phyloP scores from a whole-genome alignment of 2,888 invertebrate genomes.

The Blastobasis lacticolella region DNA sequence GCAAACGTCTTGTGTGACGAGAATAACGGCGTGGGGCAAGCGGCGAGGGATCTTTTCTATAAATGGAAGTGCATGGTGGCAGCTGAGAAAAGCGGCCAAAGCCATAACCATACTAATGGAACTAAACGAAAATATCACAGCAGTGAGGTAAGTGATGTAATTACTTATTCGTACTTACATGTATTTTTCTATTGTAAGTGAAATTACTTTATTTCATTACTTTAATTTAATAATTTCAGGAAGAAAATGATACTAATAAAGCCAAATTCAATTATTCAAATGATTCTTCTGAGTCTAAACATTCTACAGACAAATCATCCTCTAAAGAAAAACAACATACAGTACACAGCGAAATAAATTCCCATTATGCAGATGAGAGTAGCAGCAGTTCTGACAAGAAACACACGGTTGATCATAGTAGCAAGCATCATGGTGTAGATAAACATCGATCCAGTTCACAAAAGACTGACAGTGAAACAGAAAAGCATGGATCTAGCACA shows the following conservation, averaged over 20 bases:
- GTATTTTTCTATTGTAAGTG: too few species aligned
- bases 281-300: constrained; percentile 33
- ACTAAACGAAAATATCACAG: too few species aligned
- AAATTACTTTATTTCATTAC: too few species aligned
- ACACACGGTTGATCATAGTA: constrained; percentile 33
- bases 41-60: too few species aligned
- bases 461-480: constrained; percentile 28
- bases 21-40: constrained; percentile 81
- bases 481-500: constrained; percentile 29
- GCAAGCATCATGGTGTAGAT: constrained; percentile 33
- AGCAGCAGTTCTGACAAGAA: constrained; percentile 35
- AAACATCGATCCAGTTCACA: constrained; percentile 22
- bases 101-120: too few species aligned
- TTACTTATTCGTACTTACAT: too few species aligned
- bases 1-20: constrained; percentile 90
- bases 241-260: too few species aligned
- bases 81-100: too few species aligned
- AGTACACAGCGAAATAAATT: constrained; percentile 37
- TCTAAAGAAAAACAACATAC: constrained; percentile 38
- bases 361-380: constrained; percentile 28
- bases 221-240: too few species aligned
- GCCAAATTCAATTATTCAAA: too few species aligned
- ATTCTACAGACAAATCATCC: constrained; percentile 33
- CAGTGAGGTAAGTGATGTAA: too few species aligned
- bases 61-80: too few species aligned